These are phyloP conservation scores for Dynastes tityus DNA, from an alignment of 2,888 invertebrate species.

Conservation along the genomic window DNA sequence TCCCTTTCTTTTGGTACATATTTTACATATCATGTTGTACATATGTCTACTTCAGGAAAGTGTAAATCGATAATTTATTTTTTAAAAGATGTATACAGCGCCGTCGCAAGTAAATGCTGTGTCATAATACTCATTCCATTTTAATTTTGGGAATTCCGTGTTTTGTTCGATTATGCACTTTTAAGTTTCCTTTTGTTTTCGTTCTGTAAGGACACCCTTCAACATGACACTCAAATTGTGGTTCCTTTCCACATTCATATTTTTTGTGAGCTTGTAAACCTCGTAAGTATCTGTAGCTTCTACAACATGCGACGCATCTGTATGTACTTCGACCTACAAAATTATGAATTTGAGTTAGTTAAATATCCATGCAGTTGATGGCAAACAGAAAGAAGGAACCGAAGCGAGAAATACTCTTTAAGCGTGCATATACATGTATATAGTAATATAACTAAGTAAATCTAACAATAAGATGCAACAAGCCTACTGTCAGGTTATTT, in stretches of 20 bases:
- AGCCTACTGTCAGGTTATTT: no score
- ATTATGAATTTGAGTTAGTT: background rate
- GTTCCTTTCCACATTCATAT: conserved; percentile 57
- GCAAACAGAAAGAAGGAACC: background rate
- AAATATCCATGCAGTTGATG: background rate
- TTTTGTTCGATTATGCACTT: conserved; percentile 49
- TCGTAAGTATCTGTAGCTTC: conserved; percentile 51
- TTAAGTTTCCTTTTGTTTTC: conserved; percentile 55
- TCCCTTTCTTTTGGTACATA: no score
- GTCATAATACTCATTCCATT: background rate
- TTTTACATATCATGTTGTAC: no score
- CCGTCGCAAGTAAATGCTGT: no score
- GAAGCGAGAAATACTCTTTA: no score
- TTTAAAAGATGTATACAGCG: no score
- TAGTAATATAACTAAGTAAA: no score
- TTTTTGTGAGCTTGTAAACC: conserved; percentile 53
- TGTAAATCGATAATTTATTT: no score
- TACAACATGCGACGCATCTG: conserved; percentile 51
- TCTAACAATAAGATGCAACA: no score
- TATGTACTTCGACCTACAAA: conserved; percentile 15
- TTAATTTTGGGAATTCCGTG: conserved; percentile 12
- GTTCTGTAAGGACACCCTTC: conserved; percentile 55
- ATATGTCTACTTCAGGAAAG: no score
- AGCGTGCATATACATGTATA: no score
- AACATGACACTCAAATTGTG: conserved; percentile 55